Percentiles rank a stretch among this genome's conserved stretches.
Evolutionary conservation across 2,113 vertebrate genomes (phyloP).

Genomic region (Leucopsar rothschildi): DNA sequence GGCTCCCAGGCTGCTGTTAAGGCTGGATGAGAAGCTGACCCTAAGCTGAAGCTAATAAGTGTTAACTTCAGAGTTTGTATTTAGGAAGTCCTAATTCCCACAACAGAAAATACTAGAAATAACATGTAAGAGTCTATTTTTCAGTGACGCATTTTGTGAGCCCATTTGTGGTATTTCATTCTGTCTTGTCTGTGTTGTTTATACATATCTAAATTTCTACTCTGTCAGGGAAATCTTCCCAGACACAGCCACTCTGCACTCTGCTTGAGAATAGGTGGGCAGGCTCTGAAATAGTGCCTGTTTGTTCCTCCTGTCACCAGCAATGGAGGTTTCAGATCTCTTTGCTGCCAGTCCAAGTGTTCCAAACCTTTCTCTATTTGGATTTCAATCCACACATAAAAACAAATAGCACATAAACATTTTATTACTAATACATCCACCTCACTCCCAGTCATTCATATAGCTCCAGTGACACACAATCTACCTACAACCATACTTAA

Average conservation of each 20-base stretch:
- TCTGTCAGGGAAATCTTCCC: neutral
- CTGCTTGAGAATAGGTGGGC: neutral
- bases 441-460: neutral
- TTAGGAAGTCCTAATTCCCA: neutral
- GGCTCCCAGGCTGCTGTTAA: neutral
- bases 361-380: neutral
- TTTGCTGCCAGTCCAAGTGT: neutral
- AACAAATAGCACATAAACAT: neutral
- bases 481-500: neutral
- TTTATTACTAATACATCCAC: neutral
- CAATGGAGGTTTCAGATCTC: neutral
- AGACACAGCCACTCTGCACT: neutral
- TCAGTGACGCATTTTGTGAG: neutral
- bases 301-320: neutral
- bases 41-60: neutral
- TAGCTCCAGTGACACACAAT: neutral
- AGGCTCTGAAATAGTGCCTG: neutral
- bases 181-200: neutral
- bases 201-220: neutral
- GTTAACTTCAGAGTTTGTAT: neutral
- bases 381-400: neutral
- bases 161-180: neutral
- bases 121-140: neutral
- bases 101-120: neutral
- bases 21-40: neutral